Evolutionary conservation across 2,888 invertebrate genomes (phyloP).

Genomic region (Macrosoma leucophasiata): DNA sequence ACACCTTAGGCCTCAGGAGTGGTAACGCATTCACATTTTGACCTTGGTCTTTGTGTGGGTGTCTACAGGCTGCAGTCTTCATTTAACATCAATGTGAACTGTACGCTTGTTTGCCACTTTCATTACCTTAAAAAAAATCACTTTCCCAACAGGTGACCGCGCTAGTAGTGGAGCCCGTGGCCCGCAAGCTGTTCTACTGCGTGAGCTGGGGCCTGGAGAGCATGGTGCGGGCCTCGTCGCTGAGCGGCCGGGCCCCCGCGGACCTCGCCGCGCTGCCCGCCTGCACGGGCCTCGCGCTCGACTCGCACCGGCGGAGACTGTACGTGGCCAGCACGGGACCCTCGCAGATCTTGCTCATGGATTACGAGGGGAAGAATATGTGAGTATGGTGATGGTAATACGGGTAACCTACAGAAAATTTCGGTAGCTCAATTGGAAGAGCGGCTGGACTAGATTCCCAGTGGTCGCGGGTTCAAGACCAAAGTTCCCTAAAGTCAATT

Average conservation of each 20-base stretch:
- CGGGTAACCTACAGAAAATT: background rate
- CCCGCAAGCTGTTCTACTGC: conserved; percentile 77
- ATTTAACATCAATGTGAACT: no score
- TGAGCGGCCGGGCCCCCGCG: conserved; percentile 66
- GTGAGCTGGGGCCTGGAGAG: conserved; percentile 56
- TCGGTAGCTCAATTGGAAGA: background rate
- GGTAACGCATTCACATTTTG: no score
- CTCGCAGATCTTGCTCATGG: conserved; percentile 53
- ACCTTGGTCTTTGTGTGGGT: no score
- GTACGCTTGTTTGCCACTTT: no score
- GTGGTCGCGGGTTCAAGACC: background rate
- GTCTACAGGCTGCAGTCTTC: no score
- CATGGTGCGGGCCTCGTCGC: conserved; percentile 65
- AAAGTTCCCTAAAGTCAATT: no score
- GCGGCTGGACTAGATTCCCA: background rate
- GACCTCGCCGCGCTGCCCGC: conserved; percentile 49
- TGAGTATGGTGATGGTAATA: conserved; percentile 31
- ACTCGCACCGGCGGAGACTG: conserved; percentile 73
- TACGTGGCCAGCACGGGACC: conserved; percentile 83
- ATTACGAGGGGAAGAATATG: conserved; percentile 49
- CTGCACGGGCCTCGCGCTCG: conserved; percentile 63
- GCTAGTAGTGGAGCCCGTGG: conserved; percentile 78
- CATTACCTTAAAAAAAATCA: no score
- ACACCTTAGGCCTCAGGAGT: no score
- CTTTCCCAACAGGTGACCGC: conserved; percentile 67